phyloP scores from a whole-genome alignment of 64 coral and sea anemone genomes.

The Astreopora myriophthalma region DNA sequence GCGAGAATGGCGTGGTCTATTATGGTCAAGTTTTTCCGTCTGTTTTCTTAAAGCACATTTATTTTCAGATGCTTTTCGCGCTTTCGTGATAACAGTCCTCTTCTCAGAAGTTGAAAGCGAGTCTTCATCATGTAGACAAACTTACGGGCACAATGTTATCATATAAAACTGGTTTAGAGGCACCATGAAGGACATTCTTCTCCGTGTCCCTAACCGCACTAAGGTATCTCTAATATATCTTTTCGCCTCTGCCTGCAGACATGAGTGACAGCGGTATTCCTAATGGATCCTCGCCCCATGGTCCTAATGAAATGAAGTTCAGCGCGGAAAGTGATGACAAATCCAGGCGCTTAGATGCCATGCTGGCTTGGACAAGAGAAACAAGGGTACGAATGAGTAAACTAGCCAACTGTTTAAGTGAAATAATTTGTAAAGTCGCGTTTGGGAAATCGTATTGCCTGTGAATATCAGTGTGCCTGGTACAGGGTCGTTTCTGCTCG shows the following conservation, averaged over 20 bases:
- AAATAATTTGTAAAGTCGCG: neutral
- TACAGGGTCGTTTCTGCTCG: neutral
- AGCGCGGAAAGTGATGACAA: slow-evolving; percentile 63
- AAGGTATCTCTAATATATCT: no score
- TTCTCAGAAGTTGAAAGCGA: no score
- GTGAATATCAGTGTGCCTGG: neutral
- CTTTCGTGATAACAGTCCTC: no score
- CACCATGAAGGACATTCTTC: no score
- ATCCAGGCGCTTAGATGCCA: slow-evolving; percentile 63
- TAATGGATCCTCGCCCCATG: slow-evolving; percentile 68
- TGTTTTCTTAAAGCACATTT: no score
- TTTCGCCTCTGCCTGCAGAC: neutral
- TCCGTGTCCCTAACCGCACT: no score
- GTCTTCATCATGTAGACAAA: no score
- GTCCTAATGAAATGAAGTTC: slow-evolving; percentile 64
- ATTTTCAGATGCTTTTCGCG: no score
- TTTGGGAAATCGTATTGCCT: neutral
- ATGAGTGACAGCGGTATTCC: slow-evolving; percentile 64
- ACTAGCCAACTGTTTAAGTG: neutral
- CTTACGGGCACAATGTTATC: no score
- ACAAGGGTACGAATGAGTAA: slow-evolving; percentile 57
- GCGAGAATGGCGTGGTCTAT: no score
- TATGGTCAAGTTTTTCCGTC: no score
- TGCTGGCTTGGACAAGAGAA: slow-evolving; percentile 83
- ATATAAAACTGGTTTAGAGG: no score